Percentiles rank a stretch among this genome's conserved stretches.
Evolutionary conservation across 2,113 vertebrate genomes (phyloP).

Genomic region (Sphaerodactylus townsendi): DNA sequence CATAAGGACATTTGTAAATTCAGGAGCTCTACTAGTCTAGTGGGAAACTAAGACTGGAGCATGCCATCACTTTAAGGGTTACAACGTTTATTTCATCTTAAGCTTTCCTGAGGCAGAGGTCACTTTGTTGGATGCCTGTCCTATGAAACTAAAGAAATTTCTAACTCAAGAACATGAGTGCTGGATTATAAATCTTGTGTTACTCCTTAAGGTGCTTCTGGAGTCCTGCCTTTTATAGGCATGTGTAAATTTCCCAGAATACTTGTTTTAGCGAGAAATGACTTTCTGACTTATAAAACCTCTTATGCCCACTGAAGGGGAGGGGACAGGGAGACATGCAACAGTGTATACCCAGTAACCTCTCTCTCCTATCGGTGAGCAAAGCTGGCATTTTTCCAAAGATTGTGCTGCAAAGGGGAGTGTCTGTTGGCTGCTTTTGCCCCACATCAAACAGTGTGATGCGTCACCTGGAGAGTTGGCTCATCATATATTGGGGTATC

Average conservation of each 20-base stretch:
- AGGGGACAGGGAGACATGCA: background rate
- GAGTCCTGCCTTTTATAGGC: background rate
- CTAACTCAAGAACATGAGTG: too few relatives aligned
- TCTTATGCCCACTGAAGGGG: background rate
- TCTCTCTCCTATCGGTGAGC: background rate
- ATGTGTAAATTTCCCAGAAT: background rate
- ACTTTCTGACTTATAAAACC: background rate
- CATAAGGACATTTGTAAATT: background rate
- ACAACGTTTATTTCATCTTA: too few relatives aligned
- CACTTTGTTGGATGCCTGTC: too few relatives aligned
- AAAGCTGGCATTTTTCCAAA: background rate
- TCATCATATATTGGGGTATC: background rate
- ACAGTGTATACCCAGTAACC: background rate
- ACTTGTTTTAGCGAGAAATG: background rate
- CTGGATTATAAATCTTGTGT: too few relatives aligned
- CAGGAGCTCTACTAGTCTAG: too few relatives aligned
- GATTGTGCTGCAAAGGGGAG: background rate
- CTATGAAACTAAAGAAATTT: too few relatives aligned
- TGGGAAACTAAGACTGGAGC: too few relatives aligned
- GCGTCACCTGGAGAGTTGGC: constrained; percentile 1
- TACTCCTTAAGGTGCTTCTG: too few relatives aligned
- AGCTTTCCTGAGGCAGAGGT: too few relatives aligned
- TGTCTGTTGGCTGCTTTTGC: background rate
- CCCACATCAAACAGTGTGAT: constrained; percentile 8
- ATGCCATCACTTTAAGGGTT: too few relatives aligned